phyloP scores from a whole-genome alignment of 2,113 vertebrate genomes.

The Myrmecophaga tridactyla region DNA sequence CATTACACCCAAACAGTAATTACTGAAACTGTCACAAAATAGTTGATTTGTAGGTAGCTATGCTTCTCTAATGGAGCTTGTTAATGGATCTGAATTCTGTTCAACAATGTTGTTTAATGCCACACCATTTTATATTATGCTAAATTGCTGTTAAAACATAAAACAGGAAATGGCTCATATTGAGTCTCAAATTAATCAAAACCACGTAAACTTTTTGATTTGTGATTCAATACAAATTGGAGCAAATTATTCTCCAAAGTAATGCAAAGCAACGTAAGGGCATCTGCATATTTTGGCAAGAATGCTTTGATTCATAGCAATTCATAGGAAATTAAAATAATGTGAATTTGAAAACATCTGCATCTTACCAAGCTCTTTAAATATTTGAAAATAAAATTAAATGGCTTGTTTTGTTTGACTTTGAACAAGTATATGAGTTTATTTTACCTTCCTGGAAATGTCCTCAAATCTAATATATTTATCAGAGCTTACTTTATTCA shows the following conservation, averaged over 20 bases:
- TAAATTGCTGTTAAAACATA: conserved; percentile 71
- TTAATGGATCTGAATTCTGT: conserved; percentile 62
- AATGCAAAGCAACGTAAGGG: background rate
- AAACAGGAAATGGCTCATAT: conserved; percentile 56
- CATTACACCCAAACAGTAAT: conserved; percentile 50
- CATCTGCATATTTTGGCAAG: conserved; percentile 49
- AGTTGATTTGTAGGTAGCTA: conserved; percentile 62
- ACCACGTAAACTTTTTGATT: conserved; percentile 68
- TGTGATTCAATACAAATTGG: conserved; percentile 55
- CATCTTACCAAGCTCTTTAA: conserved; percentile 29
- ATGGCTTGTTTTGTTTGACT: background rate
- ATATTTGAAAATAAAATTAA: conserved; percentile 51
- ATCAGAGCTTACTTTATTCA: background rate
- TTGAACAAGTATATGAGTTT: background rate
- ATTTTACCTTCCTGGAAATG: background rate
- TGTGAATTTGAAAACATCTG: conserved; percentile 47
- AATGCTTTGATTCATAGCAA: conserved; percentile 26
- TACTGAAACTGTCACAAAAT: conserved; percentile 68
- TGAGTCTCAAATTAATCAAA: conserved; percentile 65
- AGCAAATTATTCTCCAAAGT: conserved; percentile 62
- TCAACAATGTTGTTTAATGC: conserved; percentile 46
- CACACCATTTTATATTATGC: conserved; percentile 40
- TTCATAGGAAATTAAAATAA: conserved; percentile 59
- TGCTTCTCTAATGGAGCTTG: conserved; percentile 61
- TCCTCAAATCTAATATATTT: background rate